phyloP scores from a whole-genome alignment of 2,797 vertebrate species.

The Sebastes aleutianus region DNA sequence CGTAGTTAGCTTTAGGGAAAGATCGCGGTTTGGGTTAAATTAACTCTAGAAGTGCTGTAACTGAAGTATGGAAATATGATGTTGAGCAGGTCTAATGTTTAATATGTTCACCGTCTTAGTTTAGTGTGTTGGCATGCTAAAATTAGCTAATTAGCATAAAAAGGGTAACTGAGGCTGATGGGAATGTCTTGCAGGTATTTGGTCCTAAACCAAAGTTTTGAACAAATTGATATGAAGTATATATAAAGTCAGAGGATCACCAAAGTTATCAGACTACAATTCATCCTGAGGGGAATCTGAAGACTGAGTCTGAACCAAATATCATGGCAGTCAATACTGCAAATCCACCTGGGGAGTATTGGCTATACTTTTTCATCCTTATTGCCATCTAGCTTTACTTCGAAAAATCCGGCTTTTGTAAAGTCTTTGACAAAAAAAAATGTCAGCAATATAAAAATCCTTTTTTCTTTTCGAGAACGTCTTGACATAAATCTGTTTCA shows the following conservation, averaged over 20 bases:
- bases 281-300: not conserved
- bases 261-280: not conserved
- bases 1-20: no score
- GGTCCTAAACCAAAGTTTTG: not conserved
- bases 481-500: not conserved
- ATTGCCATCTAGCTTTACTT: not conserved
- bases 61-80: no score
- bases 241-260: not conserved
- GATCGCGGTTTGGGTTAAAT: no score
- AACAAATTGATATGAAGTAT: not conserved
- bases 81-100: no score
- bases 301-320: no score
- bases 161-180: not conserved
- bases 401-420: not conserved
- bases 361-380: not conserved
- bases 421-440: not conserved
- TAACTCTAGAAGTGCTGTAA: no score
- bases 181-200: not conserved
- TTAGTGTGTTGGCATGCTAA: rapidly evolving
- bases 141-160: no score
- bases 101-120: no score
- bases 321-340: no score
- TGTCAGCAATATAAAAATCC: not conserved
- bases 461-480: not conserved
- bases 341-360: no score